Evolutionary conservation across 2,797 vertebrate genomes (phyloP).

Genomic region (Micropoecilia bifurca): DNA sequence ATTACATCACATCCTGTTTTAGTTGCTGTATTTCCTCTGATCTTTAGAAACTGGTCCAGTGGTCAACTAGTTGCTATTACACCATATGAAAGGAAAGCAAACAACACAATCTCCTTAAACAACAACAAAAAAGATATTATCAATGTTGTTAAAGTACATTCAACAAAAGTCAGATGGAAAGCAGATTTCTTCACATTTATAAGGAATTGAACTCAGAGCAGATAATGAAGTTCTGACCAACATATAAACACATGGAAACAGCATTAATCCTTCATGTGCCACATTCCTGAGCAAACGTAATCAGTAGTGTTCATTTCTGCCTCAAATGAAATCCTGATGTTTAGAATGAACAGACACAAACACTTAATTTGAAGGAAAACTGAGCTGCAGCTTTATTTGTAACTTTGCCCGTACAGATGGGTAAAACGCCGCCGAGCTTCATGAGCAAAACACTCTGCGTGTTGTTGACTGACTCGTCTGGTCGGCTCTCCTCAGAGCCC

Average conservation of each 20-base stretch:
- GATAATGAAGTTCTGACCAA: background rate
- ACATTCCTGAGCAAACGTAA: background rate
- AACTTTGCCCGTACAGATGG: too few relatives aligned
- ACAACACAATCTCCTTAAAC: background rate
- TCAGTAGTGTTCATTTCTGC: background rate
- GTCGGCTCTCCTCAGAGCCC: slow-evolving; percentile 36
- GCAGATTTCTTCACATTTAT: background rate
- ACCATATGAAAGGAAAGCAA: background rate
- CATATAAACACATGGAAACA: background rate
- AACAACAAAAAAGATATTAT: background rate
- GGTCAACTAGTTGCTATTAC: background rate
- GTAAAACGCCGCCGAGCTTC: background rate
- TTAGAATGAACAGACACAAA: background rate
- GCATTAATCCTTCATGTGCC: background rate
- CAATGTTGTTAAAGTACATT: background rate
- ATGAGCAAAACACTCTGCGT: slow-evolving; percentile 35
- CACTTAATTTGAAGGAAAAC: background rate
- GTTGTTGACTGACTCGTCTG: slow-evolving; percentile 28
- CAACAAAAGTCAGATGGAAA: background rate
- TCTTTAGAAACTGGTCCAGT: background rate
- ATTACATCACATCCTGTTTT: background rate
- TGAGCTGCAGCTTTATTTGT: background rate
- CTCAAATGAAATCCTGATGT: background rate
- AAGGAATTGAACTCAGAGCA: background rate
- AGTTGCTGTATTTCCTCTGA: background rate